Percentiles rank a stretch among this genome's conserved stretches.
phyloP scores from a whole-genome alignment of 64 coral and sea anemone species.

The Stichodactyla helianthus region DNA sequence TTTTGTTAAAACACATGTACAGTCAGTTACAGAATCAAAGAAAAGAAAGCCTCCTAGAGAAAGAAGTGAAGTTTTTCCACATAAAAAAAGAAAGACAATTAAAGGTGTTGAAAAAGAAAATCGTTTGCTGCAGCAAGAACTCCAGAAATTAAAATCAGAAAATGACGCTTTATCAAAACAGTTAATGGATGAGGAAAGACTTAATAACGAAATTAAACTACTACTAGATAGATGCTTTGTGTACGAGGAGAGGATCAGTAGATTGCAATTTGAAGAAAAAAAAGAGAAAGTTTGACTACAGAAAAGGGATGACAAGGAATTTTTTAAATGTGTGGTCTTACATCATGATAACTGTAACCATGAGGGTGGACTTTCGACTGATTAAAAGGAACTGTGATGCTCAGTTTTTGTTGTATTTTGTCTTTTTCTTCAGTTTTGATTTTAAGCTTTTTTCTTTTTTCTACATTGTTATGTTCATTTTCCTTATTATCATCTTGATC shows the following conservation, averaged over 20 bases:
- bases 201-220: too few species aligned
- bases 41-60: background rate
- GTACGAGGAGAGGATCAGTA: too few species aligned
- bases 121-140: too few species aligned
- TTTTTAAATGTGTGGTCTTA: conserved; percentile 14
- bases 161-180: too few species aligned
- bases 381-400: conserved; percentile 32
- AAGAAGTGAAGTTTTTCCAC: too few species aligned
- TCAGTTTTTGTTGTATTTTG: conserved; percentile 38
- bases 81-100: too few species aligned
- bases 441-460: background rate
- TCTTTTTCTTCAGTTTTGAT: conserved; percentile 1
- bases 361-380: conserved; percentile 30
- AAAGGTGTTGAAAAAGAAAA: too few species aligned
- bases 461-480: conserved; percentile 24
- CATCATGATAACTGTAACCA: conserved; percentile 28
- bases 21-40: background rate
- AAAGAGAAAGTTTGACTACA: background rate
- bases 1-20: conserved; percentile 2
- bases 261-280: background rate
- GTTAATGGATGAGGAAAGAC: too few species aligned
- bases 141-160: too few species aligned
- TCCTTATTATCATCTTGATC: conserved; percentile 24
- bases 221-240: too few species aligned
- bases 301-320: background rate